Evolutionary conservation across 2,113 vertebrate genomes (phyloP).

Genomic region (Sminthopsis crassicaudata): DNA sequence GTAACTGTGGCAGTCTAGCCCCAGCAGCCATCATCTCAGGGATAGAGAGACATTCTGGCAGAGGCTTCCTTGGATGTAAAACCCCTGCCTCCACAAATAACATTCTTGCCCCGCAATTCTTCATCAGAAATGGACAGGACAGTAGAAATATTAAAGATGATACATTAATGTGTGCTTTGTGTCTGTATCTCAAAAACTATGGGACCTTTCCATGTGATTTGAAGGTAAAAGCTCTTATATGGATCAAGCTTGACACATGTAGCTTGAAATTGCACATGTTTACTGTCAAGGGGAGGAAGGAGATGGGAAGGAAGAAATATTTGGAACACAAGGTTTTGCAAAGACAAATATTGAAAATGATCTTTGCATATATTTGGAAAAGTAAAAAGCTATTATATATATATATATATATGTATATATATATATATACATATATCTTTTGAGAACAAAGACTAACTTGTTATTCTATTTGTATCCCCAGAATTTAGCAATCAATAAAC

Average conservation of each 20-base stretch:
- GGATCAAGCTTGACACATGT: background rate
- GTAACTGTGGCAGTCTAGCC: background rate
- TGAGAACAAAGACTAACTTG: background rate
- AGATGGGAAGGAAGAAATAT: no score
- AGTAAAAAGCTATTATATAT: no score
- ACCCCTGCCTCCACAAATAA: background rate
- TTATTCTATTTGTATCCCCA: background rate
- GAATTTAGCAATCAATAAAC: background rate
- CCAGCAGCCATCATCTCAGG: background rate
- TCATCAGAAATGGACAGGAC: background rate
- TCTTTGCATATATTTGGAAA: no score
- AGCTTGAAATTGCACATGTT: no score
- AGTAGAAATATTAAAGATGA: background rate
- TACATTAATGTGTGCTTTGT: background rate
- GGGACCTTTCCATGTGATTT: background rate
- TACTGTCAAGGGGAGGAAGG: no score
- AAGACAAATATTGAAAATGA: no score
- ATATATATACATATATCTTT: no score
- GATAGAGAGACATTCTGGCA: background rate
- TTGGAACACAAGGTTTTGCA: no score
- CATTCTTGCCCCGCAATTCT: background rate
- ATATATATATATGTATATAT: no score
- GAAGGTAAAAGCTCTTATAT: background rate
- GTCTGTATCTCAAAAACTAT: background rate
- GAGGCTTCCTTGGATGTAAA: background rate